These are phyloP conservation scores for Chrysotoxum bicinctum DNA, from an alignment of 2,888 invertebrate genomes.

Conservation along the genomic window DNA sequence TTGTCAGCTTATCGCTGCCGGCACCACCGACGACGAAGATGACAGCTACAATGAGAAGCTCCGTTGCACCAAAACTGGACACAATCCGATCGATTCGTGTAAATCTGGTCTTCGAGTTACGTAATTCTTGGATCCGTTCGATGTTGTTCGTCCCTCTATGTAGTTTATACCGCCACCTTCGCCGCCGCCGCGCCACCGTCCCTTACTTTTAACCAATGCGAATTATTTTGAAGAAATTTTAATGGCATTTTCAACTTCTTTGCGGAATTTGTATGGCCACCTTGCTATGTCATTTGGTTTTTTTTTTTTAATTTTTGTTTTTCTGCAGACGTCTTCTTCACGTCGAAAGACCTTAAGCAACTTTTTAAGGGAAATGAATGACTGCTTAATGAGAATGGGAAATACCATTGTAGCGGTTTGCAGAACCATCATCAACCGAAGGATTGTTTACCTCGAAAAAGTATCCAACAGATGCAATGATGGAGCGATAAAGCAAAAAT, in stretches of 20 bases:
- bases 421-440: background rate
- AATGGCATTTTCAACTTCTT: constrained; percentile 54
- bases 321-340: constrained; percentile 16
- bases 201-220: constrained; percentile 28
- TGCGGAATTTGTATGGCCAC: constrained; percentile 63
- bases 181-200: background rate
- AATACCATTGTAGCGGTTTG: constrained; percentile 9
- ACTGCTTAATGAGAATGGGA: constrained; percentile 26
- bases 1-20: constrained; percentile 42
- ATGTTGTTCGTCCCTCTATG: background rate
- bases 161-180: background rate
- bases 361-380: constrained; percentile 22
- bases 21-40: constrained; percentile 7
- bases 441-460: background rate
- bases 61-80: constrained; percentile 55
- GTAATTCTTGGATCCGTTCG: constrained; percentile 57
- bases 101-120: constrained; percentile 54
- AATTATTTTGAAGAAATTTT: constrained; percentile 57
- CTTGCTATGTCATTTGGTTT: constrained; percentile 33
- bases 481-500: constrained; percentile 1
- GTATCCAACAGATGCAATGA: constrained; percentile 1
- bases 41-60: constrained; percentile 37
- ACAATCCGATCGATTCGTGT: constrained; percentile 54
- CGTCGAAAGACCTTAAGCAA: background rate
- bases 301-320: background rate